Percentiles rank a stretch among this genome's conserved stretches.
Evolutionary conservation across 2,797 vertebrate genomes (phyloP).

Genomic region (Rousettus madagascariensis): DNA sequence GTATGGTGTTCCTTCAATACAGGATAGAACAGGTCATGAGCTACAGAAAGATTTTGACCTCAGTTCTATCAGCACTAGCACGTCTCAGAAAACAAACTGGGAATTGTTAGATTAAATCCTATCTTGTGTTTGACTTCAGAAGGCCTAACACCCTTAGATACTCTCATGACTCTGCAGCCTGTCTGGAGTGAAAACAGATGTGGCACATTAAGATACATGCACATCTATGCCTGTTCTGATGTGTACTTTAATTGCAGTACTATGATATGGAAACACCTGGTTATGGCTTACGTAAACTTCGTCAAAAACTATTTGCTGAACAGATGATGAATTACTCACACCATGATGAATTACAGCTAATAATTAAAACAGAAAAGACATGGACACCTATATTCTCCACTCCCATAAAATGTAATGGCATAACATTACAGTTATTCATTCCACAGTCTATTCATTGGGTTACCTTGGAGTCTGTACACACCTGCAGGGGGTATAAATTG

Average conservation of each 20-base stretch:
- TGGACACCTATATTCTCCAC: neutral
- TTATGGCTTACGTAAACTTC: neutral
- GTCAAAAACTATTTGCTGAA: neutral
- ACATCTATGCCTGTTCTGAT: neutral
- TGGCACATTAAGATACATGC: neutral
- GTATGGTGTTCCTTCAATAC: neutral
- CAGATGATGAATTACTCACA: neutral
- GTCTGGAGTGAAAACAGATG: neutral
- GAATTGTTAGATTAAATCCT: neutral
- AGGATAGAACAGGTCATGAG: neutral
- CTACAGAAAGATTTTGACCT: neutral
- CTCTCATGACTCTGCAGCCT: neutral
- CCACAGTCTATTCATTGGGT: neutral
- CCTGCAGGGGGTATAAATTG: neutral
- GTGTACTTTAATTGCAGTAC: neutral
- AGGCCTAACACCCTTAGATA: neutral
- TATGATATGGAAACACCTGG: neutral
- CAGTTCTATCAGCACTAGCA: neutral
- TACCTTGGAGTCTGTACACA: neutral
- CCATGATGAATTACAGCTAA: neutral
- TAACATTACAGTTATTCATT: neutral
- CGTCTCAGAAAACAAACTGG: neutral
- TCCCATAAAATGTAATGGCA: neutral
- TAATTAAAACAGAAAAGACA: neutral
- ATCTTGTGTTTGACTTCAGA: neutral